These are phyloP conservation scores for Cebidichthys violaceus DNA, from an alignment of 2,113 vertebrate species.

Conservation along the genomic window DNA sequence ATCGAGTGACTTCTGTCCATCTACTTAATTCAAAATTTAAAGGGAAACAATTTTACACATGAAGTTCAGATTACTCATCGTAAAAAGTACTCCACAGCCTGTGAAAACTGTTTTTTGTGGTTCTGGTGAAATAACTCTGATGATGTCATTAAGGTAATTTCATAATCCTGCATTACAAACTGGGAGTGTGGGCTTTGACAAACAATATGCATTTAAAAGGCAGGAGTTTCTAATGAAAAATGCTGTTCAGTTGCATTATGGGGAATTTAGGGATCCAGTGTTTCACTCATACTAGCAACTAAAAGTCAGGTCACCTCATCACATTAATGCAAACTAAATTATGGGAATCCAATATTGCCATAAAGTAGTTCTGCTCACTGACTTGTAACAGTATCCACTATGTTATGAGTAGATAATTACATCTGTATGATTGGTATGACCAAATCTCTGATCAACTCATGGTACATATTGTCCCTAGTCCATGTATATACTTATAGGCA, in stretches of 20 bases:
- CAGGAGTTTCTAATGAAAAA: not conserved
- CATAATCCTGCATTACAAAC: not conserved
- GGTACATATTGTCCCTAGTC: not conserved
- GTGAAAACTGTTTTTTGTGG: not conserved
- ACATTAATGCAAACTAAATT: not conserved
- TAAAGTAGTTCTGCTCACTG: not conserved
- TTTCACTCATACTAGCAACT: not conserved
- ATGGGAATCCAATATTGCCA: not conserved
- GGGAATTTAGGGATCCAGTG: not conserved
- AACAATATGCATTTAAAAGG: not conserved
- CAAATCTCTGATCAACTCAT: not conserved
- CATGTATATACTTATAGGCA: not conserved
- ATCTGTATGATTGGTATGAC: not conserved
- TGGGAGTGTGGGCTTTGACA: not conserved
- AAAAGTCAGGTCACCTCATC: not conserved
- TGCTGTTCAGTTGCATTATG: not conserved
- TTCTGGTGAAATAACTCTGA: not conserved
- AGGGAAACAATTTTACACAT: not conserved
- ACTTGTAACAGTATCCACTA: not conserved
- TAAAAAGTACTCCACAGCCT: not conserved
- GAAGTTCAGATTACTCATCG: not conserved
- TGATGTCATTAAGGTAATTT: conserved; percentile 6
- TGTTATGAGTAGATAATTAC: not conserved
- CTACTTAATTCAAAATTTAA: not conserved
- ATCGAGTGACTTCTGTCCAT: not conserved